Conservation (phyloP, 2,113 vertebrate species). For the Misgurnus mizolepis region DNA sequence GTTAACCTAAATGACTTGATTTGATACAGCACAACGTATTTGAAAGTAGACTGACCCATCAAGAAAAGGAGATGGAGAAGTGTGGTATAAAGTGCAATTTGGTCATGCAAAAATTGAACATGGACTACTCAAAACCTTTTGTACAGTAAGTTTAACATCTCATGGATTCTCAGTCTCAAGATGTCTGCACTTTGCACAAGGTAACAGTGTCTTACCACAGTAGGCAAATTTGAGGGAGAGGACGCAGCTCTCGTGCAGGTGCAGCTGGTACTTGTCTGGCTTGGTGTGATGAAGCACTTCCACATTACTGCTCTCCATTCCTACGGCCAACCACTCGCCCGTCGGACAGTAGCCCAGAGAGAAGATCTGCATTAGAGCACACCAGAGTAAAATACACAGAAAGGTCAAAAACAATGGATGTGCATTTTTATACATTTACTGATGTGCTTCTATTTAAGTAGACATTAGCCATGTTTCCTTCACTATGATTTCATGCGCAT, state of each 20-base stretch:
- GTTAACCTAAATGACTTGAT: slow-evolving; percentile 13
- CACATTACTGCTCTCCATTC: slow-evolving; percentile 99
- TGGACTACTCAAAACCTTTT: not conserved
- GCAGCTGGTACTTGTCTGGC: slow-evolving; percentile 96
- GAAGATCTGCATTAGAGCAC: slow-evolving; percentile 81
- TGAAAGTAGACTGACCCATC: slow-evolving; percentile 18
- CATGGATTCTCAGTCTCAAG: slow-evolving; percentile 6
- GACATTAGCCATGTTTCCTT: too few relatives aligned
- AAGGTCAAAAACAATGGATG: too few relatives aligned
- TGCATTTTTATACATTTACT: too few relatives aligned
- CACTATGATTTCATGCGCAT: too few relatives aligned
- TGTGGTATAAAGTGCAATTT: slow-evolving; percentile 14
- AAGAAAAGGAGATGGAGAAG: slow-evolving; percentile 12
- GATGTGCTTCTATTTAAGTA: too few relatives aligned
- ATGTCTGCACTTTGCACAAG: not conserved
- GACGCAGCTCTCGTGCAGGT: slow-evolving; percentile 96
- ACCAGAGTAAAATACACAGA: not conserved
- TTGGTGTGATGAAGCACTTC: slow-evolving; percentile 96
- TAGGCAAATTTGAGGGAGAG: slow-evolving; percentile 97
- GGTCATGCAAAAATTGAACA: not conserved
- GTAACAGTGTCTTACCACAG: slow-evolving; percentile 79
- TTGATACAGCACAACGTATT: not conserved
- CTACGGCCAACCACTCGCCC: slow-evolving; percentile 94
- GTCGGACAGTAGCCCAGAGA: slow-evolving; percentile 96
- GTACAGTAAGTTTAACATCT: not conserved